Evolutionary conservation across 2,113 vertebrate genomes (phyloP), one percentile per base, ranked within the genome.

Genomic region (Boleophthalmus pectinirostris): DNA sequence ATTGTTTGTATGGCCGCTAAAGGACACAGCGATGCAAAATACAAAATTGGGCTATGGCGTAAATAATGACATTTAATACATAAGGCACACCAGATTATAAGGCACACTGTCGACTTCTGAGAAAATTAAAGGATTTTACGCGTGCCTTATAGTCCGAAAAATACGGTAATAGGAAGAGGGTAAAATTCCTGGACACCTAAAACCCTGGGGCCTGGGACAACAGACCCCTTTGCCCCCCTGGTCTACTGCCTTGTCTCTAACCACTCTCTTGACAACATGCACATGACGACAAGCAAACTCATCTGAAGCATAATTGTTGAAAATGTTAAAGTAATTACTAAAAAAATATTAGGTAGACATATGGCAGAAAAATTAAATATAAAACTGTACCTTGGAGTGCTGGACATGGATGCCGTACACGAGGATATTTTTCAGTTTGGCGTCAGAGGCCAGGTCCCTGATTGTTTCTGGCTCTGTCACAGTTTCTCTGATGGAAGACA

Each of bases 401-500:
- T 77, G 74, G 25, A 93, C 77, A 78, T 84, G 86, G 81, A 93
- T 76, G 53, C 89, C 88, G 23, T 94, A 94, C 64, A 94, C 72
- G 49, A 93, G 89, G 74, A 93, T 70, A 63, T 94, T 93, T 57
- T 23, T 53, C 25, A 57, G 84, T 73, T 87, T 89, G 25, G 88
- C 85, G 43, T 79, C 71, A 0, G 84, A 79, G 35, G 93, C 86
- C 60, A 93, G 73, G 18, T 85, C 79, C 78, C 63, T 80, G 29
- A 94, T 49, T 18, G 85, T 70, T 13, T 45, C 72, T 15, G 82
- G 78, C 70, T 87, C 87, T 0, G 64, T 69, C 38, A 14, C 49
- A 5, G 5, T 71, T 47, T 72, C 57, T 16, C 70, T 78, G 80
- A 79, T 8, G 6, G 75, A 72, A 61, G 18, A 66, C 61, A 82